Evolutionary conservation across 1,140 invertebrate genomes (phyloP), one percentile per base, ranked within the genome.

Genomic region (Atta colombica): DNA sequence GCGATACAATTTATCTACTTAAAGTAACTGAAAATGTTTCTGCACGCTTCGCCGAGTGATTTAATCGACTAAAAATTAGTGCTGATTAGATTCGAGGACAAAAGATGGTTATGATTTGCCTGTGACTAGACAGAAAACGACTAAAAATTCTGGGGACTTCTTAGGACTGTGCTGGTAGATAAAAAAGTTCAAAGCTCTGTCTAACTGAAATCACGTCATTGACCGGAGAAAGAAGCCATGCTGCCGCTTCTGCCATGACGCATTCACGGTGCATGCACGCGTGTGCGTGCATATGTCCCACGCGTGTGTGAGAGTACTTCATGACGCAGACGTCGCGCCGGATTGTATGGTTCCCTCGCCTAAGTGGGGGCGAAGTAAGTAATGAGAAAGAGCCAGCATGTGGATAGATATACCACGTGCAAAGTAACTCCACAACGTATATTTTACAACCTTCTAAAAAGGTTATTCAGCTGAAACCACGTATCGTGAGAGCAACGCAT

Each of bases 121-220:
- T 31, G 68, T 7, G 65, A 14, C 28, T 63, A 12, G 12, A 53
- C 31, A 8, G 21, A 75, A 75, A 84, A 74, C 51, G 28, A 18
- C 39, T 31, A 61, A 84, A 55, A 63, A 74, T 39, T 45, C 39
- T 45, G 39, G 39, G 39, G 10, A 35, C 35, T 39, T 55, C 25
- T 10, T 55, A 10, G 16, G 10, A 21, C 18, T 35, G 35, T 4
- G 61, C 45, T n/a, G 55, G 69, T 61, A 63, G 80, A 84, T 69
- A 84, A 74, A 75, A 69, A 58, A 51, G 69, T 25, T 63, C 69
- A 39, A 18, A 28, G 69, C 77, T 25, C 35, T 75, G 58, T 84
- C 39, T 74, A 74, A 74, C 69, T 63, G 68, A 74, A 84, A 84
- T 84, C 80, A 75, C 80, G 80, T 84, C 69, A 84, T 84, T 84